Evolutionary conservation across 2,113 vertebrate genomes (phyloP).

Genomic region (Geococcyx californianus): DNA sequence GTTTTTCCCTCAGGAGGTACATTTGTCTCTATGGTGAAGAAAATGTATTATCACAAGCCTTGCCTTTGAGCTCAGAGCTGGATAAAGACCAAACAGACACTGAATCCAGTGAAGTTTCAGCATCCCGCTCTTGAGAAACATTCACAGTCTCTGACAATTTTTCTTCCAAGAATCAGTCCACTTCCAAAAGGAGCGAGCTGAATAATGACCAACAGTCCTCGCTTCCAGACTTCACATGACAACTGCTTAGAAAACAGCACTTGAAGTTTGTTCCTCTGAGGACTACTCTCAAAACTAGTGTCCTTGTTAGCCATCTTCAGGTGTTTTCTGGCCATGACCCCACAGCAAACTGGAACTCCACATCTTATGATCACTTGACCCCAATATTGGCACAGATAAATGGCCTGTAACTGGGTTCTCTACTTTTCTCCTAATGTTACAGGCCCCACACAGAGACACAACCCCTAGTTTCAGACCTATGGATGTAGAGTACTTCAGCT

Average conservation of each 20-base stretch:
- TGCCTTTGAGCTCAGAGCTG: slow-evolving; percentile 53
- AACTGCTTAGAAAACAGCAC: not conserved
- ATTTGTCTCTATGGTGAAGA: slow-evolving; percentile 51
- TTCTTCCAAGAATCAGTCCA: slow-evolving; percentile 6
- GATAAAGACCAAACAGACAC: slow-evolving; percentile 35
- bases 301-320: not conserved
- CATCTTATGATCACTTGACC: not conserved
- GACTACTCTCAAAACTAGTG: not conserved
- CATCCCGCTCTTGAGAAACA: slow-evolving; percentile 14
- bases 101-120: slow-evolving; percentile 46
- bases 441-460: not conserved
- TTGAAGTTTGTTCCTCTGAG: not conserved
- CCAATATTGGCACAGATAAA: not conserved
- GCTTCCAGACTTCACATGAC: not conserved
- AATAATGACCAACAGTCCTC: not conserved
- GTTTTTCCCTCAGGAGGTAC: slow-evolving; percentile 35
- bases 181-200: slow-evolving; percentile 3
- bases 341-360: not conserved
- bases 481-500: not conserved
- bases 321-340: not conserved
- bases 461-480: not conserved
- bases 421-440: not conserved
- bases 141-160: not conserved
- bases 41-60: slow-evolving; percentile 52
- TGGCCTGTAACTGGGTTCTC: not conserved